Evolutionary conservation across 2,113 vertebrate species (phyloP).

Genomic region (Motacilla tschutschensis): DNA sequence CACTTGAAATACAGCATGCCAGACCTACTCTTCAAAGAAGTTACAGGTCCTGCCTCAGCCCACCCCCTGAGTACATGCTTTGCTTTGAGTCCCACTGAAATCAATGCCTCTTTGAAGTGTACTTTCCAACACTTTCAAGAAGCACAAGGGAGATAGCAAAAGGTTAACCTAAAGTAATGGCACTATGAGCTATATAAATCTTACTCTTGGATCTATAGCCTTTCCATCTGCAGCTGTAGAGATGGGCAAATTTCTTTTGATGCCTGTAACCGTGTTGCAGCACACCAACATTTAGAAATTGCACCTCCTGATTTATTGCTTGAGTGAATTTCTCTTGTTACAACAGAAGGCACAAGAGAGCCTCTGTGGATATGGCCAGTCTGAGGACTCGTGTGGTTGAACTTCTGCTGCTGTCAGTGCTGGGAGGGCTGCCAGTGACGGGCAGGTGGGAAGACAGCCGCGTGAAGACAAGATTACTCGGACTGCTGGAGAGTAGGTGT

Average conservation of each 20-base stretch:
- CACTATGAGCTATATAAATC: neutral
- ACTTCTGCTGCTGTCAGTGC: neutral
- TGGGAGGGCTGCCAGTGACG: neutral
- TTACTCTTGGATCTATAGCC: neutral
- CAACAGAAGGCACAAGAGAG: neutral
- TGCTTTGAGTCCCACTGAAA: neutral
- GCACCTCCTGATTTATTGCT: neutral
- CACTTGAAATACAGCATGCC: neutral
- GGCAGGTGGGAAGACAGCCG: neutral
- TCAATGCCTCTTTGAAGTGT: neutral
- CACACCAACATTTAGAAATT: neutral
- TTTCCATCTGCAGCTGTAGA: neutral
- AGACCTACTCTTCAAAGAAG: neutral
- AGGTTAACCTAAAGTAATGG: neutral
- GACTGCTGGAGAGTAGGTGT: neutral
- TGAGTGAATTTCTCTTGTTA: neutral
- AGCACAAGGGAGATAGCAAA: neutral
- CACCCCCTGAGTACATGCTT: neutral
- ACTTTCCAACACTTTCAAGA: neutral
- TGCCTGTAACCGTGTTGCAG: neutral
- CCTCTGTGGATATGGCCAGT: neutral
- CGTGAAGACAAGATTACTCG: neutral
- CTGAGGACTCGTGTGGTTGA: neutral
- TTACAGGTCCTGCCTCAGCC: neutral
- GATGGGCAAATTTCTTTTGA: neutral